Base-by-base conservation (phyloP, 2,113 vertebrate genomes). In the Panthera leo region DNA sequence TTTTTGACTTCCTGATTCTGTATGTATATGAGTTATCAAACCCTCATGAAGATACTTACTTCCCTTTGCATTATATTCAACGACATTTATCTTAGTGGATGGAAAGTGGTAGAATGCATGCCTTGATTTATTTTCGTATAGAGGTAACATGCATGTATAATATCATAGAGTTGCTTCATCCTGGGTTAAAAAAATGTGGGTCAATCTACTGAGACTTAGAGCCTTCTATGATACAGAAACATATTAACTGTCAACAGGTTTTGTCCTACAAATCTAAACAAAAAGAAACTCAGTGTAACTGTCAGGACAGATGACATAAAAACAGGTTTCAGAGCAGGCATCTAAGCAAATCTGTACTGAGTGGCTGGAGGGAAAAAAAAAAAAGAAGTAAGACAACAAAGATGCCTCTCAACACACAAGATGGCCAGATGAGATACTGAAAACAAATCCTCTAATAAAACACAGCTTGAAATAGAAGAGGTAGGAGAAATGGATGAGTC, bases 361-460 rank as follows among this genome's bases (percentile, higher is more conserved):
- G 16, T 68, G 51, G 42, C 39, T 83, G 18, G 21, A 73, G 39
- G 48, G 1, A 10, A 25, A 25, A 85, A 88, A 36, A 39, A 78
- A 89, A 78, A 83, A 80, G 88, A 73, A 13, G 4, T 34, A 36
- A 31, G 85, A 84, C 76, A 96, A 95, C 58, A 94, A 95, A 98
- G 87, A 89, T 16, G 29, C 75, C 0, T 12, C 7, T 63, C n/a
- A 10, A 63, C 25, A 84, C 61, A 78, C 29, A 73, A 58, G 48
- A 84, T 92, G 89, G 75, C 63, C 93, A 91, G 83, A 97, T 19
- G 53, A 97, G 86, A 96, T 27, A 71, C 48, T 55, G 85, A 92
- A 98, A 95, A 87, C 73, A 98, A 97, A 94, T 85, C 61, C 76
- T 39, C 31, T 89, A 39, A 95, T 94, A 97, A 97, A 86, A 96